Percentiles rank a stretch among this genome's conserved stretches.
These are phyloP conservation scores for Egretta garzetta DNA, from an alignment of 2,113 vertebrate species.

Conservation along the genomic window DNA sequence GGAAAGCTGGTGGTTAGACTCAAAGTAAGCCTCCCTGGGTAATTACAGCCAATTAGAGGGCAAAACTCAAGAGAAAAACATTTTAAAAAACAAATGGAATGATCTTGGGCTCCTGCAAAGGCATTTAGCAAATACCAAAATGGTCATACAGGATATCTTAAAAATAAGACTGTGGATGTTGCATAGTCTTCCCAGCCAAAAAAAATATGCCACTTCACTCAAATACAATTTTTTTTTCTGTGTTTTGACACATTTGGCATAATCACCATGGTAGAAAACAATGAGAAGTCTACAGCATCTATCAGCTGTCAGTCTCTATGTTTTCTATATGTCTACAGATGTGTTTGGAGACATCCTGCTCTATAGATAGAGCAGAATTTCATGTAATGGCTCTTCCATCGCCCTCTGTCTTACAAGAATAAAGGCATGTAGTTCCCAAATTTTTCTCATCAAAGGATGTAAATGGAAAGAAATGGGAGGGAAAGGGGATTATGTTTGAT, in stretches of 20 bases:
- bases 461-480: not conserved
- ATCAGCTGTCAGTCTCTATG: not conserved
- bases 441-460: not conserved
- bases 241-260: not conserved
- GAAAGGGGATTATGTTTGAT: not conserved
- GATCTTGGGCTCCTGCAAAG: not conserved
- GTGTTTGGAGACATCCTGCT: not conserved
- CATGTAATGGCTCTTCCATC: not conserved
- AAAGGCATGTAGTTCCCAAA: not conserved
- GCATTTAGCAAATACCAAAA: not conserved
- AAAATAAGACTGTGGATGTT: not conserved
- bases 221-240: not conserved
- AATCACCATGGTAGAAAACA: not conserved
- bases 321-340: not conserved
- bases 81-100: not conserved
- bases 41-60: conserved; percentile 43
- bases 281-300: not conserved
- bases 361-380: not conserved
- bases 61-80: conserved; percentile 11
- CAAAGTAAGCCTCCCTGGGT: conserved; percentile 21
- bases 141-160: not conserved
- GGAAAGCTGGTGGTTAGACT: conserved; percentile 37
- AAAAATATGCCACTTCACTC: not conserved
- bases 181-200: not conserved
- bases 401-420: not conserved